phyloP scores from a whole-genome alignment of 2,797 vertebrate genomes.

The Hephaestus fuliginosus region DNA sequence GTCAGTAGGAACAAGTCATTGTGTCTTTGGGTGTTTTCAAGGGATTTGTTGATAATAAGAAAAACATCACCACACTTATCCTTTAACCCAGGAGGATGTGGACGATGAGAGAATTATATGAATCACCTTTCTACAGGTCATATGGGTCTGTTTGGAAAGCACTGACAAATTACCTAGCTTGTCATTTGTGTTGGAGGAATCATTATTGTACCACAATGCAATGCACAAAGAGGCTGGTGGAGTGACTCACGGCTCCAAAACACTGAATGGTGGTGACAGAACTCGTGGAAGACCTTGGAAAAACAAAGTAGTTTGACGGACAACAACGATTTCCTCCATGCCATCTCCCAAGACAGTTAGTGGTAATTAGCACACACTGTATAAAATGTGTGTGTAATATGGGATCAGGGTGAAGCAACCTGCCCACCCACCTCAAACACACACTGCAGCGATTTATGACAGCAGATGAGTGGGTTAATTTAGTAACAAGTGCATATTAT shows the following conservation, averaged over 20 bases:
- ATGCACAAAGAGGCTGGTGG: not conserved
- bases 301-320: not conserved
- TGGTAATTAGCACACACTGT: not conserved
- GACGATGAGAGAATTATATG: not conserved
- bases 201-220: not conserved
- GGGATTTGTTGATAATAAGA: not conserved
- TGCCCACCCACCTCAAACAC: not conserved
- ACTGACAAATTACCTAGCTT: not conserved
- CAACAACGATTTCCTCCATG: not conserved
- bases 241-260: not conserved
- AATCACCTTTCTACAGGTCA: not conserved
- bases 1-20: no score
- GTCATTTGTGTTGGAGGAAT: not conserved
- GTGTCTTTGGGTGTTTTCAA: not conserved
- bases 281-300: not conserved
- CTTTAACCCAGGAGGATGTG: not conserved
- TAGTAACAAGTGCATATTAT: not conserved
- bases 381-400: not conserved
- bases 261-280: not conserved
- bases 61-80: not conserved
- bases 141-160: not conserved
- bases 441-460: not conserved
- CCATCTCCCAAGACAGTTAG: not conserved
- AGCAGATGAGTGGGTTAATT: slow-evolving; percentile 2
- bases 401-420: not conserved